phyloP scores from a whole-genome alignment of 2,797 vertebrate species.

The Trematomus bernacchii region DNA sequence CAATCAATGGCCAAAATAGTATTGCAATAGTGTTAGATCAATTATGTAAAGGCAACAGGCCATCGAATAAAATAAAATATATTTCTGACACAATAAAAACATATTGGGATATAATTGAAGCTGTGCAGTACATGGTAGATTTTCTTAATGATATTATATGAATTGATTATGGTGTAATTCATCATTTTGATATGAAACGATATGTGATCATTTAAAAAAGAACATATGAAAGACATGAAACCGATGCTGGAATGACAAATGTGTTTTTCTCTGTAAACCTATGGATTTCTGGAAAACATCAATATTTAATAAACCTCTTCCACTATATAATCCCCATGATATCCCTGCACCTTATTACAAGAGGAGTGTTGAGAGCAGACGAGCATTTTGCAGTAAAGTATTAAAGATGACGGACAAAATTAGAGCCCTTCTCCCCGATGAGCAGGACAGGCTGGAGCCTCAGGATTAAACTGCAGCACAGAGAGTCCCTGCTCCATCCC shows the following conservation, averaged over 20 bases:
- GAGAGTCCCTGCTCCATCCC: constrained; percentile 45
- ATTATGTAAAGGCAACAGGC: background rate
- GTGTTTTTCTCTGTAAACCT: background rate
- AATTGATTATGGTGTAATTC: background rate
- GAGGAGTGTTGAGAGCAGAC: constrained; percentile 22
- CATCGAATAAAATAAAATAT: background rate
- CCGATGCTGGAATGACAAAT: constrained; percentile 1
- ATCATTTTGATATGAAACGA: background rate
- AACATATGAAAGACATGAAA: background rate
- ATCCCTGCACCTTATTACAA: constrained; percentile 18
- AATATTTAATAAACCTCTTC: constrained; percentile 28
- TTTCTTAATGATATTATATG: background rate
- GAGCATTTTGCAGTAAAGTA: constrained; percentile 8
- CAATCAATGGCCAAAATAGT: background rate
- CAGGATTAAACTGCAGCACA: constrained; percentile 64
- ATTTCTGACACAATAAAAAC: background rate
- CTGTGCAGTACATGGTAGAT: background rate
- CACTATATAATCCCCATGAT: constrained; percentile 21
- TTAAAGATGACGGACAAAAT: constrained; percentile 44
- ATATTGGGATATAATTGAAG: background rate
- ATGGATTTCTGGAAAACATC: constrained; percentile 13
- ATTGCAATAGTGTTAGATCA: background rate
- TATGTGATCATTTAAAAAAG: background rate
- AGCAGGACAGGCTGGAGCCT: constrained; percentile 48
- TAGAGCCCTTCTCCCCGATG: constrained; percentile 44